Evolutionary conservation across 1,140 invertebrate genomes (phyloP).

Genomic region (Helicoverpa armigera): DNA sequence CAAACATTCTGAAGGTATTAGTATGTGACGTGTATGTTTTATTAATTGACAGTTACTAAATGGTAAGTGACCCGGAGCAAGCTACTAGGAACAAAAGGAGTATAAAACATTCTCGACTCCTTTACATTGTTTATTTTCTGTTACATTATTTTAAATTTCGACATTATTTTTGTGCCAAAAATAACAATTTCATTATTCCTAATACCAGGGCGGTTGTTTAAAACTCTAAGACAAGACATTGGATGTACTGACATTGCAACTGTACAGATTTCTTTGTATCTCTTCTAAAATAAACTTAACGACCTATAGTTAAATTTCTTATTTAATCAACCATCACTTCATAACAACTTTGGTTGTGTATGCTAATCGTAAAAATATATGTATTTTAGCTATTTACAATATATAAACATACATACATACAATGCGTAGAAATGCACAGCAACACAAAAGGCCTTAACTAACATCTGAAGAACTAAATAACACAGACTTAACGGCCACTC

Average conservation of each 20-base stretch:
- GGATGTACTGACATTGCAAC: slow-evolving; percentile 72
- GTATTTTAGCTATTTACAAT: slow-evolving; percentile 85
- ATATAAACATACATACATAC: slow-evolving; percentile 85
- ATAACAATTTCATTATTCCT: slow-evolving; percentile 81
- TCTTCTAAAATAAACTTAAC: slow-evolving; percentile 84
- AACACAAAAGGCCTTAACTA: slow-evolving; percentile 83
- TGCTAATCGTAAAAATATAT: slow-evolving; percentile 86
- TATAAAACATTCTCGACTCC: slow-evolving; percentile 69
- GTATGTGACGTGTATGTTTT: slow-evolving; percentile 64
- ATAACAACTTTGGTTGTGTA: slow-evolving; percentile 87
- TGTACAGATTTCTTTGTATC: slow-evolving; percentile 70
- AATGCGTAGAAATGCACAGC: slow-evolving; percentile 84
- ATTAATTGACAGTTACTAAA: slow-evolving; percentile 79
- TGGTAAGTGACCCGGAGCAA: slow-evolving; percentile 71
- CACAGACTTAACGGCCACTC: slow-evolving; percentile 80
- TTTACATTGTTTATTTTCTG: slow-evolving; percentile 61
- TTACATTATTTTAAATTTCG: slow-evolving; percentile 55
- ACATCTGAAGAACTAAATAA: slow-evolving; percentile 82
- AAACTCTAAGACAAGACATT: slow-evolving; percentile 76
- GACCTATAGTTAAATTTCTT: slow-evolving; percentile 82
- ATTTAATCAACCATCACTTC: slow-evolving; percentile 85
- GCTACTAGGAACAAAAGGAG: slow-evolving; percentile 81
- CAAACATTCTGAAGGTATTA: slow-evolving; percentile 69
- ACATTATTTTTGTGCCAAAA: slow-evolving; percentile 67
- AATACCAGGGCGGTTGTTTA: slow-evolving; percentile 82